phyloP scores from a whole-genome alignment of 1,140 invertebrate species.

The Amphibalanus amphitrite region DNA sequence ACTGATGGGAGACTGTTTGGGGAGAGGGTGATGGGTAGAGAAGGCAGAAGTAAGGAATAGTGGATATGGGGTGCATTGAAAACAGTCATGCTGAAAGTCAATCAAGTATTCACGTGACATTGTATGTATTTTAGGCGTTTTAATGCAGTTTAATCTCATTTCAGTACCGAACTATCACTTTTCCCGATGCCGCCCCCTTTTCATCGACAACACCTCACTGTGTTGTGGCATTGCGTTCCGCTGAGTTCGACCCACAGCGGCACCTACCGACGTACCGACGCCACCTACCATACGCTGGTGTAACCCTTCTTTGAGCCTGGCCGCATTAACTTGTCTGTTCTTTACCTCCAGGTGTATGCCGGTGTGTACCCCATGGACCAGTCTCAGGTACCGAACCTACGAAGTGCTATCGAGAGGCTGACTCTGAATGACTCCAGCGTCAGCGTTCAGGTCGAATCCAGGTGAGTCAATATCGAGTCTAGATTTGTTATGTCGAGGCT shows the following conservation, averaged over 20 bases:
- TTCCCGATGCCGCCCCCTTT: no score
- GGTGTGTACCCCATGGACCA: conserved; percentile 86
- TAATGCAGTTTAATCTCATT: no score
- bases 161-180: no score
- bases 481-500: no score
- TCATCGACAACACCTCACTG: conserved; percentile 14
- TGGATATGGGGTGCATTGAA: no score
- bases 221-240: conserved; percentile 7
- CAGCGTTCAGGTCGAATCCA: conserved; percentile 52
- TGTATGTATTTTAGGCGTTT: no score
- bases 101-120: no score
- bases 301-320: conserved; percentile 15
- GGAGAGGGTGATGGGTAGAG: no score
- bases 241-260: conserved; percentile 1
- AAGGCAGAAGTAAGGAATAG: no score
- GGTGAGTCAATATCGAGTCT: conserved; percentile 41
- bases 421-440: conserved; percentile 89
- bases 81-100: no score
- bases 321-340: no score
- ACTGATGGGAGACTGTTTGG: no score
- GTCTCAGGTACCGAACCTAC: conserved; percentile 51
- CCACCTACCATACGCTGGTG: background rate
- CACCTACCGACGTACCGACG: background rate
- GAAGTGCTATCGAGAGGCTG: conserved; percentile 73
- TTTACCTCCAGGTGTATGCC: conserved; percentile 62